Evolutionary conservation across 2,113 vertebrate species (phyloP).

Genomic region (Cyanistes caeruleus): DNA sequence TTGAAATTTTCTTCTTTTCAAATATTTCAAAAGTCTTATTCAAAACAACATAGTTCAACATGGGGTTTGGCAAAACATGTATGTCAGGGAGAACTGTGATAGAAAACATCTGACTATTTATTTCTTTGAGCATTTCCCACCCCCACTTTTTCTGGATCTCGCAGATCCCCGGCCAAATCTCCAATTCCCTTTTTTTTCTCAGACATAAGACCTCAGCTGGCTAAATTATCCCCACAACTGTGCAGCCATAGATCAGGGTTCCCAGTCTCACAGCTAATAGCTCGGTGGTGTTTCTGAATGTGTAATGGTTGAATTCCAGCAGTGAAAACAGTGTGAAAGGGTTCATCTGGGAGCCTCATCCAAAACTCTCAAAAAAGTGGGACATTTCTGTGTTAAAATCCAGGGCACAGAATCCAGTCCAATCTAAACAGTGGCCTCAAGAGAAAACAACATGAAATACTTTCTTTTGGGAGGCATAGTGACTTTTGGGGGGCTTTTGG

Average conservation of each 20-base stretch:
- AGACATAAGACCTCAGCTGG: not conserved
- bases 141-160: not conserved
- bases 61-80: not conserved
- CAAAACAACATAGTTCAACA: not conserved
- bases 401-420: not conserved
- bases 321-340: not conserved
- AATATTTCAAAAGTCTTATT: not conserved
- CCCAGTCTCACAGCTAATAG: not conserved
- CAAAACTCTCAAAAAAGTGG: not conserved
- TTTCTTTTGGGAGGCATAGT: not conserved
- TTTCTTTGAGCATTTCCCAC: not conserved
- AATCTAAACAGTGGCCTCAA: not conserved
- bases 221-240: not conserved
- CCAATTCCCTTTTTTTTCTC: not conserved
- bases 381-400: not conserved
- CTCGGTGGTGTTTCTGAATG: not conserved
- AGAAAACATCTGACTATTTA: not conserved
- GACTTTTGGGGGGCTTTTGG: fast-evolving
- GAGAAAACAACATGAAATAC: not conserved
- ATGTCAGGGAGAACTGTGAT: not conserved
- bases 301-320: not conserved
- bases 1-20: conserved; percentile 1
- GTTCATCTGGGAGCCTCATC: not conserved
- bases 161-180: not conserved
- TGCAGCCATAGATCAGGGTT: not conserved